Base-by-base conservation (phyloP, 1,140 invertebrate genomes). In the Xylocopa sonorina region DNA sequence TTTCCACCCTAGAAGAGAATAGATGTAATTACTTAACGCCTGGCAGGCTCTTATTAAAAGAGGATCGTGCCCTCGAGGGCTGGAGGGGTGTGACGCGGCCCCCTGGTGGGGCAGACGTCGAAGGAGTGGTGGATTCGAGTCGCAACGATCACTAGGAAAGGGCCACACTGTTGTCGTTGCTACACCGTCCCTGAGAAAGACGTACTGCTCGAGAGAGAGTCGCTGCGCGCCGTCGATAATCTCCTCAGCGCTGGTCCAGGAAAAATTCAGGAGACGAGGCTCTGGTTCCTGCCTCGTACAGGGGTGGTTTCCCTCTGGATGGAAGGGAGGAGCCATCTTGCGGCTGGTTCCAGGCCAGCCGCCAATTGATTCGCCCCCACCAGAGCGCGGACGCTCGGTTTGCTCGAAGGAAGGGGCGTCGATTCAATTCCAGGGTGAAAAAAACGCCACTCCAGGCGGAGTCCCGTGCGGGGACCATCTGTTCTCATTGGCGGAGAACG, bases 11-110 rank as follows among this genome's bases (percentile, higher is more conserved):
- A 89, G 90, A 91, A 91, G 91, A 93, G 91, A 92, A 93, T 91
- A 91, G 91, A 92, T 91, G 91, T 93, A 93, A 93, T 93, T 93
- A 93, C 92, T 93, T 93, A 93, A 93, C 92, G 91, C 92, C 88
- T 89, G 78, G 87, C 86, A 78, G 85, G 86, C 89, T 89, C 89
- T 92, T 92, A 92, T 92, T 92, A 91, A 92, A 92, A 91, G 90
- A 92, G 91, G 88, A 92, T 91, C 90, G 89, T 89, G 88, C 89
- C 90, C 88, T 83, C 84, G 89, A 85, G 89, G 86, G 78, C 75
- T 84, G 74, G 85, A 84, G 80, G 80, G 82, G 81, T 80, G 74
- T 73, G 80, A 77, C 83, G 53, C 80, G 62, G 78, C 60, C 77
- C 68, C 53, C 67, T 64, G 62, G 81, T 83, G 81, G 85, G 78